phyloP scores from a whole-genome alignment of 2,888 invertebrate genomes.

The Seira sanloemensis region DNA sequence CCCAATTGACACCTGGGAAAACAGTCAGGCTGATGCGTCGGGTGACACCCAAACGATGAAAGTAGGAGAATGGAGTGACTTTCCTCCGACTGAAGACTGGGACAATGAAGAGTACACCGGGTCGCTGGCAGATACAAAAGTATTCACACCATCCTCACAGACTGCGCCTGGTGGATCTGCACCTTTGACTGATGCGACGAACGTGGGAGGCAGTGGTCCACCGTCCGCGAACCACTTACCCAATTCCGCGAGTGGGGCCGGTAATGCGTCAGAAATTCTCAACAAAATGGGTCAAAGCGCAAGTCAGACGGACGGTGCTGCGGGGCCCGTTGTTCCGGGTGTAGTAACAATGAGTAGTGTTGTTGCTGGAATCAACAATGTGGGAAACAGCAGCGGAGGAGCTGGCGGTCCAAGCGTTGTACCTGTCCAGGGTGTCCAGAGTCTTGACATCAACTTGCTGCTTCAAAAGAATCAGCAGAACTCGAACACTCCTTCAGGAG shows the following conservation, averaged over 20 bases:
- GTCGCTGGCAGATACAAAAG: conserved; percentile 94
- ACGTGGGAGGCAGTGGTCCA: conserved; percentile 59
- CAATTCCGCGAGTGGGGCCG: conserved; percentile 57
- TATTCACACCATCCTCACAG: conserved; percentile 80
- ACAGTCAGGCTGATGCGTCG: conserved; percentile 72
- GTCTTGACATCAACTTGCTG: conserved; percentile 70
- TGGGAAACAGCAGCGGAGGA: conserved; percentile 60
- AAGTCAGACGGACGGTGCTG: conserved; percentile 55
- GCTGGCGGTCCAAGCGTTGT: conserved; percentile 66
- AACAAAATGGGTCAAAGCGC: conserved; percentile 56
- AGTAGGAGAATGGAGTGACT: conserved; percentile 77
- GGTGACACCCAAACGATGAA: conserved; percentile 73
- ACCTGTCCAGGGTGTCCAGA: conserved; percentile 72
- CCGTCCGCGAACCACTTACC: conserved; percentile 56
- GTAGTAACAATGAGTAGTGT: conserved; percentile 68
- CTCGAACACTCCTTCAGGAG: conserved; percentile 57
- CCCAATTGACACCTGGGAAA: conserved; percentile 74
- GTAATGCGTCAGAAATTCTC: conserved; percentile 63
- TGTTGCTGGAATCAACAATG: conserved; percentile 57
- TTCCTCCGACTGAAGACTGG: conserved; percentile 85
- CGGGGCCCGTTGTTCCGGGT: conserved; percentile 33
- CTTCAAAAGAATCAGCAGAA: conserved; percentile 65
- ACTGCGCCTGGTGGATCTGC: conserved; percentile 60
- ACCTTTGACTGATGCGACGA: conserved; percentile 69
- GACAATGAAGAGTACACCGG: conserved; percentile 97